phyloP scores from a whole-genome alignment of 1,140 invertebrate species.

The Hestina assimilis region DNA sequence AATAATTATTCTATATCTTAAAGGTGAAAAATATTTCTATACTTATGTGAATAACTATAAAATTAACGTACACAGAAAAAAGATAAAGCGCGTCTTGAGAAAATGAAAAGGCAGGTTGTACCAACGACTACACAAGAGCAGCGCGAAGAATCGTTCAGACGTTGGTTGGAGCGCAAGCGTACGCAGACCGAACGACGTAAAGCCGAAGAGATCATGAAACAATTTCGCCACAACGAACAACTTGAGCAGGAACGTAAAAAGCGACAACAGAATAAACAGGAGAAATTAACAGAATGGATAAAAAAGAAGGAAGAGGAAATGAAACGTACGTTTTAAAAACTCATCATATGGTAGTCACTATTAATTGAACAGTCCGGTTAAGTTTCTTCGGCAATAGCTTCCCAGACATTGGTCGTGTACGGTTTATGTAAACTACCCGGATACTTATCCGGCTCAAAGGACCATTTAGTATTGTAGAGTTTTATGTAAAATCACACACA shows the following conservation, averaged over 20 bases:
- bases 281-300: slow-evolving; percentile 75
- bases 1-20: too few species aligned
- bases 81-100: slow-evolving; percentile 51
- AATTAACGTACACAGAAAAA: slow-evolving; percentile 40
- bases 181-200: slow-evolving; percentile 46
- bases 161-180: slow-evolving; percentile 62
- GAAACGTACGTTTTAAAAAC: slow-evolving; percentile 67
- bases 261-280: slow-evolving; percentile 66
- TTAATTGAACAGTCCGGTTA: too few species aligned
- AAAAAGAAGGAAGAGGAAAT: slow-evolving; percentile 75
- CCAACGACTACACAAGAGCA: slow-evolving; percentile 45
- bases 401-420: too few species aligned
- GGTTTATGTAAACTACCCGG: too few species aligned
- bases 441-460: too few species aligned
- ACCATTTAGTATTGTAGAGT: too few species aligned
- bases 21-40: too few species aligned
- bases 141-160: slow-evolving; percentile 60
- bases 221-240: slow-evolving; percentile 50
- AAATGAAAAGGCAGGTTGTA: slow-evolving; percentile 38
- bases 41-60: neutral
- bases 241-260: slow-evolving; percentile 53
- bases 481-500: too few species aligned
- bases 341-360: too few species aligned
- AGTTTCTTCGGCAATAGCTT: too few species aligned
- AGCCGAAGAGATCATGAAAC: slow-evolving; percentile 61